phyloP scores from a whole-genome alignment of 2,113 vertebrate genomes.

The Mesocricetus auratus region DNA sequence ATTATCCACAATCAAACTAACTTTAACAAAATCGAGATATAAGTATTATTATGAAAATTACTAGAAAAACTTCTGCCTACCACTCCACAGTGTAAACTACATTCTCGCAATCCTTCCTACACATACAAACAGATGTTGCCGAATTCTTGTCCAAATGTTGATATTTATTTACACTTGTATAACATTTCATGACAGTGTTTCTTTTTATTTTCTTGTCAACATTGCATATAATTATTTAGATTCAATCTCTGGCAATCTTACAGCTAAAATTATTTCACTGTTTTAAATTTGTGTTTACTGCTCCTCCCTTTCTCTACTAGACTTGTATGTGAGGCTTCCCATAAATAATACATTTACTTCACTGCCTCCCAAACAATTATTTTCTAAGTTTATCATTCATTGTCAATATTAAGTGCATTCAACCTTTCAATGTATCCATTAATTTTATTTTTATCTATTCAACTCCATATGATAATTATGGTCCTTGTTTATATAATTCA shows the following conservation, averaged over 20 bases:
- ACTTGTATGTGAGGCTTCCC: background rate
- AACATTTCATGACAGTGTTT: background rate
- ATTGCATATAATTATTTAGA: background rate
- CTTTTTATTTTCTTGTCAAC: background rate
- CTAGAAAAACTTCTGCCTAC: background rate
- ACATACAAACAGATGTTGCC: background rate
- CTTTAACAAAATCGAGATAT: background rate
- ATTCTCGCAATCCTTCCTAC: background rate
- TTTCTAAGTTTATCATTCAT: constrained; percentile 2
- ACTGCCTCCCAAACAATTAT: background rate
- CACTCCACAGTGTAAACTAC: background rate
- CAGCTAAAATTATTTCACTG: background rate
- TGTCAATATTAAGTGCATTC: background rate
- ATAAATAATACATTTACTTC: background rate
- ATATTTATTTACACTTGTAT: background rate
- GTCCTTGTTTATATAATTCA: background rate
- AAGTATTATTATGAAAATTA: background rate
- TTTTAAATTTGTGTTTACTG: background rate
- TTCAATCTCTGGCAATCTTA: background rate
- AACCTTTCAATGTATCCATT: background rate
- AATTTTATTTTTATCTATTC: background rate
- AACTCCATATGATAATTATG: background rate
- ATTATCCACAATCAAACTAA: background rate
- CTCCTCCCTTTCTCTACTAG: background rate
- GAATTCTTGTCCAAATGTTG: background rate